Evolutionary conservation across 2,113 vertebrate species (phyloP), one percentile per base, ranked within the genome.

Genomic region (Thalassarche chlororhynchos): DNA sequence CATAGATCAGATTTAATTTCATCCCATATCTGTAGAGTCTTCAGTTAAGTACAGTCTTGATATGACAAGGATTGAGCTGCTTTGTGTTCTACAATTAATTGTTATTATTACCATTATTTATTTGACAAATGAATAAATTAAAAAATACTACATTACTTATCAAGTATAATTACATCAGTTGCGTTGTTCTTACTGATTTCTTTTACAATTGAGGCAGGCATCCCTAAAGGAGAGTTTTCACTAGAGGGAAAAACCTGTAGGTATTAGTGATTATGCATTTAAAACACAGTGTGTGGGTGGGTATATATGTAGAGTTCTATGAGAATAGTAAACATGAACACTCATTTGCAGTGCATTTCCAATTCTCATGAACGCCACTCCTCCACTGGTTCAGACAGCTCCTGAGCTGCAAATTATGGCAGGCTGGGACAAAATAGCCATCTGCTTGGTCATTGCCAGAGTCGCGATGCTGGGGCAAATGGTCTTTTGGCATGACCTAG

Each of bases 381-480:
- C 69, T 70, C 17, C 10, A 1, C 54, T n/a, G 54, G 14, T 31
- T 72, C 60, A 25, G 19, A 20, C 17, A 24, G 5, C 2, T 47
- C 72, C 64, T 58, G 40, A 91, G n/a, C 84, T 85, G 57, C 69
- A 36, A 12, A 2, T 46, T 10, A 3, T 2, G 1, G 17, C 64
- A 61, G 44, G 18, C 46, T 72, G 76, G 68, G 72, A 38, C 18
- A 29, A 10, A 3, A 2, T 1, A 42, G 28, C 5, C 8, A 9
- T 40, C 84, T 77, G 23, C 34, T 20, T 62, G 31, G 47, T 46
- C 55, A 31, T 25, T 75, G 51, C 31, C 47, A 21, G 51, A 44
- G 46, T 29, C 1, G 0, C 1, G 1, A 8, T 60, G 70, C 55
- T 40, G n/a, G 21, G 29, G 17, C 55, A 38, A 24, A 6, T 21